A percentile compares a stretch with the other conserved stretches of the same genome.
phyloP scores from a whole-genome alignment of 2,888 invertebrate genomes.

The Dicycla oo region DNA sequence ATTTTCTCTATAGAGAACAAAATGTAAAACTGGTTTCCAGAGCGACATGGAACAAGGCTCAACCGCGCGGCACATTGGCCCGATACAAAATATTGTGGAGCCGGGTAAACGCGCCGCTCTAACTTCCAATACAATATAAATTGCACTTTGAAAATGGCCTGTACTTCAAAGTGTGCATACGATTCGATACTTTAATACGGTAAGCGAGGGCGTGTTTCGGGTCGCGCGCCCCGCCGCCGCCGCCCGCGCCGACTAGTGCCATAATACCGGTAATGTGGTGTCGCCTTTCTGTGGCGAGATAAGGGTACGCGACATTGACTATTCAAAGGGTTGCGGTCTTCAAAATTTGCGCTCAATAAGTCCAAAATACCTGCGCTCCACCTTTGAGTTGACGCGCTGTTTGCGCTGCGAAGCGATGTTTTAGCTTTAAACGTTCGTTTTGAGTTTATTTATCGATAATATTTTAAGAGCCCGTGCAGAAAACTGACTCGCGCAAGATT shows the following conservation, averaged over 20 bases:
- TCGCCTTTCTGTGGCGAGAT: conserved; percentile 90
- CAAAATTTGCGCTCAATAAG: conserved; percentile 90
- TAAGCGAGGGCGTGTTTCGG: conserved; percentile 78
- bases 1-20: conserved; percentile 80
- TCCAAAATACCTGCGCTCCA: conserved; percentile 83
- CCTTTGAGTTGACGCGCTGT: conserved; percentile 78
- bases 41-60: conserved; percentile 75
- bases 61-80: conserved; percentile 82
- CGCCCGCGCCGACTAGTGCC: conserved; percentile 74
- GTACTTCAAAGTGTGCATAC: conserved; percentile 81
- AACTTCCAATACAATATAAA: conserved; percentile 90
- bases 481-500: no score
- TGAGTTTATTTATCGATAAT: conserved; percentile 69
- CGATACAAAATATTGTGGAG: conserved; percentile 87
- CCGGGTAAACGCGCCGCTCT: conserved; percentile 82
- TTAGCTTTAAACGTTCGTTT: conserved; percentile 65
- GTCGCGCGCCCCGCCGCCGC: conserved; percentile 43
- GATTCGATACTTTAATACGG: conserved; percentile 81
- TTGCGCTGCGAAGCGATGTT: conserved; percentile 70
- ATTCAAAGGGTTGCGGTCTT: conserved; percentile 90
- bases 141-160: conserved; percentile 89
- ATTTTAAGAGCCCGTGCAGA: no score
- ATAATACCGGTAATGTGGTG: conserved; percentile 90
- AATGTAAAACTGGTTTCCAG: conserved; percentile 78
- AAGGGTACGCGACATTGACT: conserved; percentile 90